Conservation (phyloP, 2,113 vertebrate genomes). For the Peromyscus leucopus region DNA sequence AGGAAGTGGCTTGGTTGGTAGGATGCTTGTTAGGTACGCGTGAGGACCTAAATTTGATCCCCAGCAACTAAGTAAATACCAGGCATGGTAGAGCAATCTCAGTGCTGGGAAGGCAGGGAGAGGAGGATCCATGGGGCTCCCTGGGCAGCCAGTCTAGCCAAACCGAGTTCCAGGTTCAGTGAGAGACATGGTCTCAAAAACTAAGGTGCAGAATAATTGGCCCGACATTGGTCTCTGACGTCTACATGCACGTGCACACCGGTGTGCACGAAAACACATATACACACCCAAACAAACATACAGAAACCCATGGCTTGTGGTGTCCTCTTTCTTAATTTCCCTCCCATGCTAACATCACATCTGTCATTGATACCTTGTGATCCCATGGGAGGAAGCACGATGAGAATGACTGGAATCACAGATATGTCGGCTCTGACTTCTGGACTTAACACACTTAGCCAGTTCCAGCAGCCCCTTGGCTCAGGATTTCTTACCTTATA, state of each 20-base stretch:
- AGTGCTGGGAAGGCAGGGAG: background rate
- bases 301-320: background rate
- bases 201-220: background rate
- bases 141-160: background rate
- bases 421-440: background rate
- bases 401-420: background rate
- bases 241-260: background rate
- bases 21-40: background rate
- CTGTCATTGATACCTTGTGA: background rate
- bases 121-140: background rate
- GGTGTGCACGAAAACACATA: background rate
- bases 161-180: background rate
- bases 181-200: background rate
- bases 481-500: constrained; percentile 11
- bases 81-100: background rate
- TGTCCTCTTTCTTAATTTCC: background rate
- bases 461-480: background rate
- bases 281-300: background rate
- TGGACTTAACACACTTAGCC: background rate
- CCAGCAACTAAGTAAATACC: background rate
- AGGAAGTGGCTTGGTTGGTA: background rate
- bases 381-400: background rate
- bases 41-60: background rate
- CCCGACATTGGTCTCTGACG: background rate
- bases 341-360: background rate